phyloP scores from a whole-genome alignment of 2,113 vertebrate genomes.

The Hippocampus guttulatus region DNA sequence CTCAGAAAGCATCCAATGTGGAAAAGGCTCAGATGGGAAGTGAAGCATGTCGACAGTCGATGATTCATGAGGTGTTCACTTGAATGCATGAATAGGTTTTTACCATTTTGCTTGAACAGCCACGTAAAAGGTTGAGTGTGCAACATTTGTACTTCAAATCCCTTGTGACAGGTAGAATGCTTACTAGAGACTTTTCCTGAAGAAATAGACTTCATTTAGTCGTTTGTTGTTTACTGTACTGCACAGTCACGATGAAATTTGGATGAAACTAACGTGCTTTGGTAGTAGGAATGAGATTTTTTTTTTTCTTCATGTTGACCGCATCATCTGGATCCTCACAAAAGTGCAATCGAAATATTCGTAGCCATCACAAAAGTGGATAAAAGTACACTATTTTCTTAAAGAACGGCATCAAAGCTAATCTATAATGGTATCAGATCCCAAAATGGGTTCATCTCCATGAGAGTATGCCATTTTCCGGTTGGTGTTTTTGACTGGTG shows the following conservation, averaged over 20 bases:
- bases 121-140: neutral
- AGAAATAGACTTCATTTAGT: neutral
- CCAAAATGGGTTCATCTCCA: neutral
- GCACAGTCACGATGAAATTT: neutral
- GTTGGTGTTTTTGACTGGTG: slow-evolving; percentile 6
- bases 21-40: slow-evolving; percentile 10
- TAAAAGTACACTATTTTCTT: neutral
- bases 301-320: neutral
- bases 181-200: neutral
- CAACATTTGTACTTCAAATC: neutral
- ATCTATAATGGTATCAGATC: neutral
- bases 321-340: neutral
- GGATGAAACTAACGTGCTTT: neutral
- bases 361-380: neutral
- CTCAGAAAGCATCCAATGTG: slow-evolving; percentile 17
- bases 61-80: slow-evolving; percentile 23
- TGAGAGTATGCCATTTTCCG: slow-evolving; percentile 3
- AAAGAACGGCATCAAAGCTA: neutral
- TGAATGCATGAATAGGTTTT: slow-evolving; percentile 15
- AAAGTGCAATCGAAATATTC: neutral
- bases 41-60: slow-evolving; percentile 14
- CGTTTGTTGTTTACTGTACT: neutral
- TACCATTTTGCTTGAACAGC: slow-evolving; percentile 6
- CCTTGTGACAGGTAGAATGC: neutral
- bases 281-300: neutral